Conservation (phyloP, 2,797 vertebrate genomes). For the Halcyon chelicuti region DNA sequence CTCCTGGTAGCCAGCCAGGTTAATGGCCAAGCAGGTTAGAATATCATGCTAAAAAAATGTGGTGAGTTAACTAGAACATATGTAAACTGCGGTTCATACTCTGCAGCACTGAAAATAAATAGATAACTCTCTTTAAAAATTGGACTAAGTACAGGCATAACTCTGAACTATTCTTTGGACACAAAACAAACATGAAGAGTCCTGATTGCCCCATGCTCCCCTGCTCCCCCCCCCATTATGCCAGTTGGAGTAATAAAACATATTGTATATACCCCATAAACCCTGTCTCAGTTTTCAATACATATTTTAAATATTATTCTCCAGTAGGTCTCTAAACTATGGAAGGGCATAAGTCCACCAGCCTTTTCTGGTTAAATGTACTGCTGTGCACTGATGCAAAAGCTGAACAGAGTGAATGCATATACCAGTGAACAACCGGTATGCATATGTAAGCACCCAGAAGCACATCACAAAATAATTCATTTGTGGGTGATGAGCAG, state of each 20-base stretch:
- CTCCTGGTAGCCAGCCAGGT: conserved; percentile 65
- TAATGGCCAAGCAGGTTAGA: conserved; percentile 52
- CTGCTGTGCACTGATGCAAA: not conserved
- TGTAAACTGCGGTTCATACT: not conserved
- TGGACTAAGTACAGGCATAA: not conserved
- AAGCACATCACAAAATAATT: not conserved
- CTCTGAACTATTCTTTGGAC: not conserved
- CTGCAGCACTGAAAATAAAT: not conserved
- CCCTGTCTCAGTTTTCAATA: not conserved
- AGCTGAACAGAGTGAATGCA: not conserved
- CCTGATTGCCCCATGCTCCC: not conserved
- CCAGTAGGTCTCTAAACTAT: not conserved
- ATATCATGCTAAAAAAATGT: conserved; percentile 46
- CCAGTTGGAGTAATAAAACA: not conserved
- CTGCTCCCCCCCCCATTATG: not conserved
- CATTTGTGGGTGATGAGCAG: not conserved
- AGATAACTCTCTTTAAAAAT: not conserved
- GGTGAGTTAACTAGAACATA: conserved; percentile 41
- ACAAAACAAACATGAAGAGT: not conserved
- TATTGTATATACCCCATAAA: not conserved
- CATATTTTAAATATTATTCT: not conserved
- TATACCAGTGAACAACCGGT: not conserved
- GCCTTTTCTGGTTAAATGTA: not conserved
- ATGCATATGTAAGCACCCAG: not conserved
- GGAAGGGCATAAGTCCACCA: not conserved